Base-by-base conservation (phyloP, 2,113 vertebrate genomes). In the Nycticebus coucang region DNA sequence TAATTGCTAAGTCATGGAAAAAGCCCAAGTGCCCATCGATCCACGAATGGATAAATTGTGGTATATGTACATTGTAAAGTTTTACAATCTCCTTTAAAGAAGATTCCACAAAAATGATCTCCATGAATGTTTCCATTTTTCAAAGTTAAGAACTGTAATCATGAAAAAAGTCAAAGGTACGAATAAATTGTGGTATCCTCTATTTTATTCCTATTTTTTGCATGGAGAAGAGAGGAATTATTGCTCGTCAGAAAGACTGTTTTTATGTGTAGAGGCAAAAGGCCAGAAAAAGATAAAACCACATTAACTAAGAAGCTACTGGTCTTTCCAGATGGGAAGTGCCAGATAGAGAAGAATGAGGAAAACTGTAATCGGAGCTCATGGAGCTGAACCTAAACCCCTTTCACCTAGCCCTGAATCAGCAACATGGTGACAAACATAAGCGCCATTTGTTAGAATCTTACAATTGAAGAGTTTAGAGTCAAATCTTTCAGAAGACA, bases 101-200 rank as follows among this genome's bases (percentile, higher is more conserved):
- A 68, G 28, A 78, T 60, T 66, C 35, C 33, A 64, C 19, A 45
- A 77, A 93, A 77, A 72, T 26, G 33, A 93, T 37, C 3, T 53
- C 19, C 30, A 84, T 19, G 55, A 50, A 60, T 37, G 17, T 55
- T n/a, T 93, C 30, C 30, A 28, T 45, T 37, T 88, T 84, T 90
- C 72, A 89, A 74, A 97, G 86, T 68, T 71, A 72, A 88, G 66
- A 69, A 50, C 22, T 75, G 71, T 50, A 64, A 77, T 50, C 41
- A 81, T 11, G 11, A 77, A 66, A 89, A 26, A 69, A 41, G 17
- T 26, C 37, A 72, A 68, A 78, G 8, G 22, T 75, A 22, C n/a
- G n/a, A 94, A 86, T 18, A 94, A 55, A 79, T 41, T 84, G 57
- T 57, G 59, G 41, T 10, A 80, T 80, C 5, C 10, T 7, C 50